Evolutionary conservation across 1,140 invertebrate species (phyloP), one percentile per base, ranked within the genome.

Genomic region (Dendrolimus punctatus): DNA sequence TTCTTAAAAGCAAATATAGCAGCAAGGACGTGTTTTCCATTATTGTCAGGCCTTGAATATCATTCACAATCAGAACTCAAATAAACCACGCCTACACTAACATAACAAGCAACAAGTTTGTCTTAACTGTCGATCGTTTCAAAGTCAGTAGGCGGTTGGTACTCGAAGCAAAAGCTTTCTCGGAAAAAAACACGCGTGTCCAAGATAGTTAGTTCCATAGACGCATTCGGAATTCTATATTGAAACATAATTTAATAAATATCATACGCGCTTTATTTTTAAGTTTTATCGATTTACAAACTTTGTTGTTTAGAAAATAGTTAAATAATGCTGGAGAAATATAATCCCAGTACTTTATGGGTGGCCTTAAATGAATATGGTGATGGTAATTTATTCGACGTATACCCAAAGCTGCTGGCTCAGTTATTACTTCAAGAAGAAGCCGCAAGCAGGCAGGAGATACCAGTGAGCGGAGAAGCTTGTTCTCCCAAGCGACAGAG

Each of bases 401-500:
- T 88, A 0, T 86, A 89, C 50, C 85, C 88, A 0, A 79, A 85
- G 55, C 52, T 90, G 2, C 58, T 88, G 55, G 78, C 80, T 4
- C 69, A 87, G 47, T 67, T 89, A n/a, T 71, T 88, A 38, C 60
- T 78, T 5, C 76, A 84, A 59, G 82, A 88, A 53, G 85, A 87
- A 48, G 79, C 81, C 6, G 80, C 81, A 37, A 66, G 80, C 66
- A 77, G 49, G 81, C 79, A 8, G 77, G 79, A 2, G 81, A 85
- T 43, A 73, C 74, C 39, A 74, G 77, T 49, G 80, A 87, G 76
- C 80, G 9, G 87, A 88, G 50, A 76, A 63, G 6, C 62, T 86
- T 5, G 71, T 87, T 0, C 77, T 94, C 36, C 93, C 93, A 8
- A 94, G 93, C 65, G 92, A 94, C 62, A 90, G 90, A 60, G 90